Percentiles rank a stretch among this genome's conserved stretches.
Conservation (phyloP, 2,113 vertebrate genomes). For the Hiodon tergisus region DNA sequence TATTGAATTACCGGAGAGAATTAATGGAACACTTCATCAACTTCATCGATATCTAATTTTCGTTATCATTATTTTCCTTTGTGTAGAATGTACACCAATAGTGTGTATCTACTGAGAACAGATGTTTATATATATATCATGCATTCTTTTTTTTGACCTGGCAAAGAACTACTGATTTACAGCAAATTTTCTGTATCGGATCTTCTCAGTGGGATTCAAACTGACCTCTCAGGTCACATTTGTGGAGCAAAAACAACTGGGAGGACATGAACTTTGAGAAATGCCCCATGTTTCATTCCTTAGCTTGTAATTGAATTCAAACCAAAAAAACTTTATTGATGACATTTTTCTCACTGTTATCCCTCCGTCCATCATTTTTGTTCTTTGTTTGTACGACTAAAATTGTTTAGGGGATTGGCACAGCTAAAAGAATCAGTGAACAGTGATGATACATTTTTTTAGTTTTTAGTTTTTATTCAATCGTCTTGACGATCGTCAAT, state of each 20-base stretch:
- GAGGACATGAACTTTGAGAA: conserved; percentile 38
- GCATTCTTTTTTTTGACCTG: not conserved
- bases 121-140: not conserved
- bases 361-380: not conserved
- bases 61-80: too few species aligned
- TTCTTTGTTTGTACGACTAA: too few species aligned
- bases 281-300: conserved; percentile 25
- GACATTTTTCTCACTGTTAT: not conserved
- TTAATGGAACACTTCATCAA: too few species aligned
- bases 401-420: not conserved
- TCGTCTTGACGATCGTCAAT: not conserved
- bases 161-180: conserved; percentile 38
- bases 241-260: conserved; percentile 30
- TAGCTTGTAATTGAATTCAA: not conserved
- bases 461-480: not conserved
- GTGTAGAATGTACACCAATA: too few species aligned
- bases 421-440: not conserved
- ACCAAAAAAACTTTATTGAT: not conserved
- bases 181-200: conserved; percentile 18
- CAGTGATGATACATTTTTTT: not conserved
- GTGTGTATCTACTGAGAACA: too few species aligned
- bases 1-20: too few species aligned
- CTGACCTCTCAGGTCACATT: conserved; percentile 42
- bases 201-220: conserved; percentile 28
- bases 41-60: too few species aligned